These are phyloP conservation scores for Thereva nobilitata DNA, from an alignment of 2,888 invertebrate species.

Conservation along the genomic window DNA sequence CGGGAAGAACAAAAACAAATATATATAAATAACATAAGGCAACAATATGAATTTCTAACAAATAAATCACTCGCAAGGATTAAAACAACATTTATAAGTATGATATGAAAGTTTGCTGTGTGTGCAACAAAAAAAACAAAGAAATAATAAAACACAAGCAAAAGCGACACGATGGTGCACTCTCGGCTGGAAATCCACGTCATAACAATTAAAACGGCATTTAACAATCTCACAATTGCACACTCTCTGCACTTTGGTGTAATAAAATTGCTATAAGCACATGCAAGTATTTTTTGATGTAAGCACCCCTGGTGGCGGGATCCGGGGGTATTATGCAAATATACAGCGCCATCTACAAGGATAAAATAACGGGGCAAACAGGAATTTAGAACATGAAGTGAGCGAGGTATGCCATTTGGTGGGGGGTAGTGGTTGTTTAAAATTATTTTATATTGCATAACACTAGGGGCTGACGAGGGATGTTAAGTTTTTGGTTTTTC, in stretches of 20 bases:
- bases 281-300: conserved; percentile 39
- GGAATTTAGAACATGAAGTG: not conserved
- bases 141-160: not conserved
- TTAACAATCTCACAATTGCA: conserved; percentile 31
- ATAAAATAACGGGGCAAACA: conserved; percentile 10
- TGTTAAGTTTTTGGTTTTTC: not conserved
- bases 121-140: conserved; percentile 5
- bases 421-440: not conserved
- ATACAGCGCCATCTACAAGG: conserved; percentile 3
- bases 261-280: conserved; percentile 19
- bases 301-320: conserved; percentile 41
- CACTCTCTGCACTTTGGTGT: conserved; percentile 17
- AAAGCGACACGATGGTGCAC: conserved; percentile 3
- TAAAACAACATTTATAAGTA: too few relatives aligned
- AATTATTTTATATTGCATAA: conserved; percentile 19
- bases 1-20: too few relatives aligned
- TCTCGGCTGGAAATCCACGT: conserved; percentile 12
- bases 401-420: not conserved
- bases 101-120: not conserved
- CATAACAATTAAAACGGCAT: conserved; percentile 36
- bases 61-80: too few relatives aligned
- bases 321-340: conserved; percentile 37
- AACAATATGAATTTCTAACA: too few relatives aligned
- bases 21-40: too few relatives aligned
- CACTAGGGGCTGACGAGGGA: conserved; percentile 10